These are phyloP conservation scores for Ctenopoma kingsleyae DNA, from an alignment of 2,797 vertebrate species.

Conservation along the genomic window DNA sequence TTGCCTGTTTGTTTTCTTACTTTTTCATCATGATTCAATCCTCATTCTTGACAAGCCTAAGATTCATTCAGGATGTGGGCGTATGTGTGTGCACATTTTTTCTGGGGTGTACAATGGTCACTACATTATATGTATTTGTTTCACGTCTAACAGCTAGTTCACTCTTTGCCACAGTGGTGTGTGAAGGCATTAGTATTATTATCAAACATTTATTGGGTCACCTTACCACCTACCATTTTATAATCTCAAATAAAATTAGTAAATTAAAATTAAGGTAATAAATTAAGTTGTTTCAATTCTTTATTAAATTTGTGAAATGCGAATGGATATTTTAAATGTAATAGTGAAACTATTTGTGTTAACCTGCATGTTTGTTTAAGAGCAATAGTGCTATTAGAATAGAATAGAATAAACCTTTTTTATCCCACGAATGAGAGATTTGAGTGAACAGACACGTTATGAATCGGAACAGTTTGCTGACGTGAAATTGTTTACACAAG, in stretches of 20 bases:
- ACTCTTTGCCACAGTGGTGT: neutral
- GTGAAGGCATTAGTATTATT: constrained; percentile 9
- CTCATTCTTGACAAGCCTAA: neutral
- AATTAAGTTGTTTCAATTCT: neutral
- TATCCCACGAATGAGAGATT: too few species aligned
- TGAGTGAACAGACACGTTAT: neutral
- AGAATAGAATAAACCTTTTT: too few species aligned
- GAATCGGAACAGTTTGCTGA: constrained; percentile 26
- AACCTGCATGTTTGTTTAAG: neutral
- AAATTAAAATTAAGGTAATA: neutral
- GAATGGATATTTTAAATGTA: neutral
- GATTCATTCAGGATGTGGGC: neutral
- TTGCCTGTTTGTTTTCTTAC: neutral
- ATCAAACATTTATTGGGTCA: too few species aligned
- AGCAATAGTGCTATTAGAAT: neutral
- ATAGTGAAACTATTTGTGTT: neutral
- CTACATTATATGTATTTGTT: too few species aligned
- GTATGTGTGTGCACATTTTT: neutral
- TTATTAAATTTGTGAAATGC: neutral
- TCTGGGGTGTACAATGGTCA: neutral
- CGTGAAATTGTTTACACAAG: constrained; percentile 46
- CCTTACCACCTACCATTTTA: too few species aligned
- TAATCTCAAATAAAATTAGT: neutral
- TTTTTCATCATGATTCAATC: neutral
- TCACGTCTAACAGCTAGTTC: constrained; percentile 11